Conservation (phyloP, 2,113 vertebrate species). For the Stigmatopora nigra region DNA sequence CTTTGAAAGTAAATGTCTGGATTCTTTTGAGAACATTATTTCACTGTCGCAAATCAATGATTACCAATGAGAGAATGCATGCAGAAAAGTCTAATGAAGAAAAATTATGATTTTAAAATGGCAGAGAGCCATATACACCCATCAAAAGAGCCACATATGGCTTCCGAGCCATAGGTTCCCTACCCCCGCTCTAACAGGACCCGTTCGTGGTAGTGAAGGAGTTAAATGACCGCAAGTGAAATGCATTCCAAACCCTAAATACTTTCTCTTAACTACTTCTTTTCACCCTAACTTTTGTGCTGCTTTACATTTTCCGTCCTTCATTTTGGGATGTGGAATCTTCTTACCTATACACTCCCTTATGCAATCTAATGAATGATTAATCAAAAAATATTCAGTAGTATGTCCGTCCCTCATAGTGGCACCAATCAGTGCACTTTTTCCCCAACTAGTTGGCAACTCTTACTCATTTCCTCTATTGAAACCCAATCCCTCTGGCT, state of each 20-base stretch:
- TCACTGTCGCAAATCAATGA: too few species aligned
- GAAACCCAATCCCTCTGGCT: conserved; percentile 39
- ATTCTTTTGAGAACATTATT: too few species aligned
- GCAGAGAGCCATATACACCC: too few species aligned
- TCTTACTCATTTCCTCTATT: conserved; percentile 37
- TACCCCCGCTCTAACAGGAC: conserved; percentile 66
- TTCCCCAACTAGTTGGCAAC: conserved; percentile 10
- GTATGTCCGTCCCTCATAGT: conserved; percentile 4
- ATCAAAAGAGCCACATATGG: too few species aligned
- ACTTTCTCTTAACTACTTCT: not conserved
- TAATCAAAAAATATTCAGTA: not conserved
- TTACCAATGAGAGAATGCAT: too few species aligned
- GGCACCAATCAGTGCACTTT: not conserved
- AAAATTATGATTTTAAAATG: too few species aligned
- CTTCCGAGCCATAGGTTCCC: too few species aligned
- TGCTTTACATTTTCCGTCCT: conserved; percentile 43
- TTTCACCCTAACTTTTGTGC: conserved; percentile 22
- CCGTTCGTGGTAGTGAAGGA: conserved; percentile 35
- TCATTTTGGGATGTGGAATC: conserved; percentile 19
- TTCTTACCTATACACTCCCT: not conserved
- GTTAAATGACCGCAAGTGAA: conserved; percentile 51
- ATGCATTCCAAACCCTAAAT: conserved; percentile 7
- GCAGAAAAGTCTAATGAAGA: too few species aligned
- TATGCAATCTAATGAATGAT: not conserved
- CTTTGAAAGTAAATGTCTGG: too few species aligned